Base-by-base conservation (phyloP, 2,797 vertebrate genomes). In the Phataginus tricuspis region DNA sequence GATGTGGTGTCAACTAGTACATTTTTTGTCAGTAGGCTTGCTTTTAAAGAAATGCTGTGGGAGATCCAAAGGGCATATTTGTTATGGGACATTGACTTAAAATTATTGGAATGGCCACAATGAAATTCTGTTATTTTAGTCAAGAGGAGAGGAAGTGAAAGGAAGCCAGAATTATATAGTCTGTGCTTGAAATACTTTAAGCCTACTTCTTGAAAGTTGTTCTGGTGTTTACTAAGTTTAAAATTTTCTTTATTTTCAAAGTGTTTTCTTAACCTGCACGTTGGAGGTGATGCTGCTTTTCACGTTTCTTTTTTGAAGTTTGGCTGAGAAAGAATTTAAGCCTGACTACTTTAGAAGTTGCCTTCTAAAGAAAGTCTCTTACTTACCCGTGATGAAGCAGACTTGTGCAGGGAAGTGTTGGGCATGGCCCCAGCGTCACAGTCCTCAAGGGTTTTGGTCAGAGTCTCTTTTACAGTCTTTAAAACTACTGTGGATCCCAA, bases 1-100 rank as follows among this genome's bases (percentile, higher is more conserved):
- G 55, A 29, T 14, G 1, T 49, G 18, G 66, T 34, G 18, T 59
- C 16, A 64, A 4, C 34, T 57, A 11, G 66, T 37, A 19, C 34
- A 42, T 80, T 86, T 34, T 63, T 69, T 84, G 59, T 89, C 10
- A 5, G 5, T 84, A 34, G 72, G 5, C 18, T 68, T 72, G 29
- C 34, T 72, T 80, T 82, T 75, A 51, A 83, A 25, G 61, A 75
- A 72, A 18, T 39, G 61, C 72, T 89, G 2, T 59, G 64, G 8
- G 39, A 85, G 18, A 63, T 39, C 59, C 80, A 57, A 34, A 68
- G 51, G n/a, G 59, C 34, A 23, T 80, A 16, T 68, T 96, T 92
- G 92, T 19, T 83, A 49, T 78, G 66, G 55, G 31, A 90, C 71
- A 53, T 57, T 75, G 51, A 49, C 69, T 95, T 93, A 66, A 83